Base-by-base conservation (phyloP, 2,113 vertebrate genomes). In the Pelvicachromis taeniatus region DNA sequence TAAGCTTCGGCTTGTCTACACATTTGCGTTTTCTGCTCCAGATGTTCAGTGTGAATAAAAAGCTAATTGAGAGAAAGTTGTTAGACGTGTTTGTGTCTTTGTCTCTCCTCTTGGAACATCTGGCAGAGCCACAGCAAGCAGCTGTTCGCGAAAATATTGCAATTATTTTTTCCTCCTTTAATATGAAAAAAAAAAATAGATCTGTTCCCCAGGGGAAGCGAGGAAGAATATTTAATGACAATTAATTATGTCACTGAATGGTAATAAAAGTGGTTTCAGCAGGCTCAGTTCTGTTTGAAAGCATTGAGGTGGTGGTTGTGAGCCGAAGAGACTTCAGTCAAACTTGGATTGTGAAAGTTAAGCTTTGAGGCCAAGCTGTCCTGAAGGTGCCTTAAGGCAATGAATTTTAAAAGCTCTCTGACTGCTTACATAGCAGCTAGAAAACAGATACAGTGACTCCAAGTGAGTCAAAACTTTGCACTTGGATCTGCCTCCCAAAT, bases 181-280 rank as follows among this genome's bases (percentile, higher is more conserved):
- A 93, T 50, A 68, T 84, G 86, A 86, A 92, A 87, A 85, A 93
- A 95, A 93, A 85, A 93, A 95, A 93, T 91, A 88, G 95, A 92
- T 92, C 77, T 38, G 4, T 85, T 82, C 78, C 85, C 82, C 56
- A n/a, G 89, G 87, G 83, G 89, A 81, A 87, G 88, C 19, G 26
- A 83, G 70, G 89, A 84, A 83, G 61, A 50, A 61, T 75, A 70
- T 81, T 87, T 81, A 90, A 89, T 87, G 63, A 89, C 85, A 90
- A 94, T 92, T 92, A 80, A 93, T 90, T 80, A 83, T 94, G 89
- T 91, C 89, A 89, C 78, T 48, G 19, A 65, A 82, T 48, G 45
- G 79, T 84, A 70, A 89, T 68, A 48, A 78, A 42, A 21, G 58
- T 13, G 40, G 2, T 23, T 40, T 9, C 1, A 21, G 52, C 13